A percentile compares a stretch with the other conserved stretches of the same genome.
Conservation (phyloP, 2,113 vertebrate species). For the mouse (Mus musculus) region GRCm39 chr12:57578501-57579000, state of each 20-base stretch:
- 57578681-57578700: not conserved
- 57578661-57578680: conserved; percentile 41
- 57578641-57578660: not conserved
- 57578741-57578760: conserved; percentile 55
- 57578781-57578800: conserved; percentile 42
- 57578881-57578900: conserved; percentile 36
- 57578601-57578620: not conserved
- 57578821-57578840: conserved; percentile 23
- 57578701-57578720: not conserved
- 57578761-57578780: conserved; percentile 1
- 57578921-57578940: not conserved
- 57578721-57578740: not conserved
- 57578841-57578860: not conserved
- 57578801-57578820: conserved; percentile 40
- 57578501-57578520: not conserved
- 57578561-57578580: not conserved
- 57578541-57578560: conserved; percentile 8
- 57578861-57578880: not conserved
- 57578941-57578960: not conserved
- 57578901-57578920: conserved; percentile 12
- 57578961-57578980: conserved; percentile 18
- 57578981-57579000: conserved; percentile 40
- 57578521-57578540: conserved; percentile 1
- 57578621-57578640: conserved; percentile 22
- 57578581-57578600: conserved; percentile 11